These are phyloP conservation scores for Herpetotheres cachinnans DNA, from an alignment of 2,113 vertebrate genomes.

Conservation along the genomic window DNA sequence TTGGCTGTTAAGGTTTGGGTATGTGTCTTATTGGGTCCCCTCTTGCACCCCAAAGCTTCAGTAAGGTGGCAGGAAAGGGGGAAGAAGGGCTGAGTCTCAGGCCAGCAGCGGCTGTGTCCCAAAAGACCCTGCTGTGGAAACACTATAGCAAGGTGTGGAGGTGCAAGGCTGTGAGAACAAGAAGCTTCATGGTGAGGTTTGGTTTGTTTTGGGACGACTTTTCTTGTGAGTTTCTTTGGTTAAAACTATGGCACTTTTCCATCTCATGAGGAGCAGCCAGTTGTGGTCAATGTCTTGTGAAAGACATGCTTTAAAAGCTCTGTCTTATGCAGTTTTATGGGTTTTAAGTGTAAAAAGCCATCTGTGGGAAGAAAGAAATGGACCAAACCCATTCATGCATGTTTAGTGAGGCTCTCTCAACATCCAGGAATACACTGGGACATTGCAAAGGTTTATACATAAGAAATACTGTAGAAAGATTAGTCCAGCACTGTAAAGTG, in stretches of 20 bases:
- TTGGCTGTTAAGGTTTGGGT: not conserved
- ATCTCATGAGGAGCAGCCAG: not conserved
- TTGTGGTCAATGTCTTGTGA: not conserved
- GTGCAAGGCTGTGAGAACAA: not conserved
- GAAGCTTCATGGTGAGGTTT: not conserved
- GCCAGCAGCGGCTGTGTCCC: not conserved
- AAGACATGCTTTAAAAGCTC: not conserved
- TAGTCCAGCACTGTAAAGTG: not conserved
- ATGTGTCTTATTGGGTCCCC: accelerated
- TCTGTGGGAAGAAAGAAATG: not conserved
- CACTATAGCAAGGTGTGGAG: accelerated
- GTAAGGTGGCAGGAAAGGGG: accelerated
- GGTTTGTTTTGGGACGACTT: not conserved
- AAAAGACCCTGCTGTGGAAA: not conserved
- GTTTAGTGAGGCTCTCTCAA: not conserved
- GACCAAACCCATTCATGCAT: not conserved
- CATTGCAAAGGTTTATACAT: not conserved
- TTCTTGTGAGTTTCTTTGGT: not conserved
- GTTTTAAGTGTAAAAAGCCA: not conserved
- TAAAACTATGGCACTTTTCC: not conserved
- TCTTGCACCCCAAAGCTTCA: not conserved
- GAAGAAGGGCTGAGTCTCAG: not conserved
- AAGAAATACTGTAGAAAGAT: not conserved
- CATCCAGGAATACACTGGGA: not conserved
- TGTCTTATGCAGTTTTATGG: not conserved